phyloP scores from a whole-genome alignment of 1,140 invertebrate species.

The Micrasema minimum region DNA sequence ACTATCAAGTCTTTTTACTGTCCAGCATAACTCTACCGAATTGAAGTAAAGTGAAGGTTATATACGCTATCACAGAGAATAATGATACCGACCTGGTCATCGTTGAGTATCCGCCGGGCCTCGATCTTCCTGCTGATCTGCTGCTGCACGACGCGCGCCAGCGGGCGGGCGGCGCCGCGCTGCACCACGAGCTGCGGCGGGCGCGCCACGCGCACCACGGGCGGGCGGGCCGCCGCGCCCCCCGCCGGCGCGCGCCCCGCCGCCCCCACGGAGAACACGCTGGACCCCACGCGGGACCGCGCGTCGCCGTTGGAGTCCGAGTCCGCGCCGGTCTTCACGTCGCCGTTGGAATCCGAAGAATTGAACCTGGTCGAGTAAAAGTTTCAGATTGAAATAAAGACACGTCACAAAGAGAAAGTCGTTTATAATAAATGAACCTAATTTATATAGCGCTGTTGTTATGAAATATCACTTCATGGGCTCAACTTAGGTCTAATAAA shows the following conservation, averaged over 20 bases:
- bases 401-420: no score
- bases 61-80: no score
- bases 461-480: no score
- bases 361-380: neutral
- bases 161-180: neutral
- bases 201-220: slow-evolving; percentile 11
- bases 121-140: slow-evolving; percentile 6
- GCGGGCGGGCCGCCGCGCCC: neutral
- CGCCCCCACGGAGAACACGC: no score
- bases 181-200: slow-evolving; percentile 9
- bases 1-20: no score
- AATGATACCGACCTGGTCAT: slow-evolving; percentile 36
- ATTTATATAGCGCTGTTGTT: no score
- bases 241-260: slow-evolving; percentile 8
- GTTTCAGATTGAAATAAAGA: no score
- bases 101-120: slow-evolving; percentile 12
- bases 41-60: no score
- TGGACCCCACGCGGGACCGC: no score
- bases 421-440: no score
- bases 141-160: slow-evolving; percentile 6
- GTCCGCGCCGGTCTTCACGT: neutral
- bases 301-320: neutral
- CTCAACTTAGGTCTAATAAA: no score
- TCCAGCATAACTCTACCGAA: no score
- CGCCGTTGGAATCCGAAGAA: neutral